Base-by-base conservation (phyloP, 2,113 vertebrate species). In the Mionectes macconnelli region DNA sequence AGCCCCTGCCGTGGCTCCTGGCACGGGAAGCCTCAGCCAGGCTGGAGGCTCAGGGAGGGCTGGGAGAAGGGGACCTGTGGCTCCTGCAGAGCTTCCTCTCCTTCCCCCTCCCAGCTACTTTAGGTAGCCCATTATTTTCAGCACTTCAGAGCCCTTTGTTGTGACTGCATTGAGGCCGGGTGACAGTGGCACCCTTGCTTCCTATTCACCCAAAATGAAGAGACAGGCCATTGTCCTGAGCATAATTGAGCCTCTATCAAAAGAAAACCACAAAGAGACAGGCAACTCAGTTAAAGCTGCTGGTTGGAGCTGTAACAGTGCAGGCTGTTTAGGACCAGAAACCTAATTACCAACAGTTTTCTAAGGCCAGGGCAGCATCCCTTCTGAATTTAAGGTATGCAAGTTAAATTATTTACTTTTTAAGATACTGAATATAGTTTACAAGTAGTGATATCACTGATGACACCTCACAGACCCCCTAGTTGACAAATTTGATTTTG, bases 171-270 rank as follows among this genome's bases (percentile, higher is more conserved):
- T 90, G 79, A 97, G 72, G 62, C 89, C 30, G 84, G 78, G 68
- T 95, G 95, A 95, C 95, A 91, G 42, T 89, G 84, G 91, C 72
- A 91, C 74, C 89, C 64, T 85, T 42, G 89, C 95, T 98, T 98
- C 97, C 97, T 97, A 86, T 96, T 92, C 91, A 96, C 87, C 77
- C 76, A 19, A 83, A 91, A 93, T 93, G 90, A 97, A 98, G 97
- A 98, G 96, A 87, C 74, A 24, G 22, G 84, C 89, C 93, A 96
- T 97, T 98, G 96, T 98, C 91, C 80, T 45, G n/a, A 13, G 97
- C 91, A 95, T 96, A 96, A 98, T 91, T 85, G 91, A 97, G 81
- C 94, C 89, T 93, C 96, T 97, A 39, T 97, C 79, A 73, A 96
- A 97, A 96, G 90, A 96, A 89, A 87, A 80, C 52, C 78, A 74